Evolutionary conservation across 2,888 invertebrate species (phyloP), one percentile per base, ranked within the genome.

Genomic region (Cremastinae sp.): DNA sequence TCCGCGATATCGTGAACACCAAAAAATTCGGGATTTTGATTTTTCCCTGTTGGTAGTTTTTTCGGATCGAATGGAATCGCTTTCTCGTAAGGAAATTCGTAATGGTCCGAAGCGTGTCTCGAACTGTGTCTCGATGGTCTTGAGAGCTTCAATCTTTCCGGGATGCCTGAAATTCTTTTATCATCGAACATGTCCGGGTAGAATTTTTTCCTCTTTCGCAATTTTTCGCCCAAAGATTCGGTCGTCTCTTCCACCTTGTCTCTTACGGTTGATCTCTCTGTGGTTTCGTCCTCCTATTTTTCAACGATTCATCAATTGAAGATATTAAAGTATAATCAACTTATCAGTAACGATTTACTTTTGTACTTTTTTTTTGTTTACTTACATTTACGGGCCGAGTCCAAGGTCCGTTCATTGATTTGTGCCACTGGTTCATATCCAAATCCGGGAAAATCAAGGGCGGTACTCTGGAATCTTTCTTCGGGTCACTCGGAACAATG

Each of bases 361-460:
- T 41, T 2, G 41, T n/a, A 41, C 8, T 1, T 28, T 39, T 37
- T 1, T 39, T 10, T 39, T 18, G 16, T 35, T 43, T 22, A 73
- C 76, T 71, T 35, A 79, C 78, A 12, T 53, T 53, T 18, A 12
- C 7, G 0, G 53, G 72, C 35, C 71, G 49, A 20, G 22, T 56
- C 65, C 56, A 61, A 22, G 68, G 39, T 1, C 58, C 66, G 12
- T 69, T 37, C 10, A 59, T 59, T 0, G 61, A 66, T 45, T 35
- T 45, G 1, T 56, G 58, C 69, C 74, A 75, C 51, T 76, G 53
- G 22, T 73, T 51, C 18, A 78, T 18, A 53, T 82, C 72, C 55
- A 83, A 70, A 79, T 79, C 65, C 8, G 85, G 85, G 56, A 85
- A 84, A n/a, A n/a, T n/a, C 3, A 81, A 70, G 16, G 79, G 49